Percentiles rank a stretch among this genome's conserved stretches.
Conservation (phyloP, 2,888 invertebrate genomes). For the Tipula helvola region DNA sequence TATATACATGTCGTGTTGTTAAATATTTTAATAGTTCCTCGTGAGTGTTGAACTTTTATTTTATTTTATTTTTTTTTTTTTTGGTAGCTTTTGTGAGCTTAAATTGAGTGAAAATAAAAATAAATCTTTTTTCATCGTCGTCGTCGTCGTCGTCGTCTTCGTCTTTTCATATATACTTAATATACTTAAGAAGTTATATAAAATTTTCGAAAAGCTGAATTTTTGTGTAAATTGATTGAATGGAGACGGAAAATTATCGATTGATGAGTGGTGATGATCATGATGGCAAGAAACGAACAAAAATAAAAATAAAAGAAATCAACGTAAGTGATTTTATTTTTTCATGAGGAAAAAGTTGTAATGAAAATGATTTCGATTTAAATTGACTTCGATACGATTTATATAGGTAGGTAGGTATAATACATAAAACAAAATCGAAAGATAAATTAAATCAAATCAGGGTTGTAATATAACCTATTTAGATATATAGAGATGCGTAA, state of each 20-base stretch:
- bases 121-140: not conserved
- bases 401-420: not conserved
- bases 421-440: not conserved
- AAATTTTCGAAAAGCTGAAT: not conserved
- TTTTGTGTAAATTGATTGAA: not conserved
- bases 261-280: not conserved
- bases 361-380: constrained; percentile 4
- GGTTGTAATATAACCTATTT: not conserved
- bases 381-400: not conserved
- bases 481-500: not conserved
- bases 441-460: not conserved
- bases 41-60: not conserved
- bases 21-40: not conserved
- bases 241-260: not conserved
- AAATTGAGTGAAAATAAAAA: not conserved
- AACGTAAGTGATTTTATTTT: not conserved
- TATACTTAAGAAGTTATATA: not conserved
- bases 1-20: not conserved
- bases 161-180: not conserved
- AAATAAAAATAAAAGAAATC: not conserved
- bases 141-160: not conserved
- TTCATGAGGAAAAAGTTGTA: not conserved
- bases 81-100: not conserved
- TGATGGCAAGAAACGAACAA: not conserved
- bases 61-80: not conserved